Evolutionary conservation across 30 jellyfish, hydroid and myxozoan species (phyloP), one percentile per base, ranked within the genome.

Genomic region (Pseudorhiza aurosa): DNA sequence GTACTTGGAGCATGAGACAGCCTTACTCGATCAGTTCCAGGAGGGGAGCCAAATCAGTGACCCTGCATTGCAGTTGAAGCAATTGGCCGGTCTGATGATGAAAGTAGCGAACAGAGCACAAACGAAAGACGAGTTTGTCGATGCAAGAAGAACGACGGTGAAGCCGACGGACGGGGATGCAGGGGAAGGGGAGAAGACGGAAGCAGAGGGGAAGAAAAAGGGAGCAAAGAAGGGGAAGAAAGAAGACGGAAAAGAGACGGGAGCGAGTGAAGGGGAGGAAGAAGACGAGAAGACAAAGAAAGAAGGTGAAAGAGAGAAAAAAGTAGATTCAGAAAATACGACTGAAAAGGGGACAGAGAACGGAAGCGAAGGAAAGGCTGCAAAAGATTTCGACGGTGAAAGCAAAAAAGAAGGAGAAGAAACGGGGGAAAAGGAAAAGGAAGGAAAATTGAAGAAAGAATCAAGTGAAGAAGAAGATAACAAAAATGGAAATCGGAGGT

Each of bases 1-100:
- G 12, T 85, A 85, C 32, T 29, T 85, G 86, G 96, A 85, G 33
- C 96, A 85, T 37, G 96, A 85, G 60, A 73, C 96, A 15, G 86
- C 89, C 2, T 56, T 69, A 18, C 82, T 85, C 4, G 82, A 85
- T 46, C 96, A 85, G 46, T 69, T 85, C 86, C 96, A 85, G 26
- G 96, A 85, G 67, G 96, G 96, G 25, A 85, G 90, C 55, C 90
- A 85, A 37, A 74, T 72, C 8, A 58, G 72, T 35, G 91, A 80
- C 51, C 91, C 91, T 0, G 91, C 91, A 30, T 1, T 30, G 81
- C 91, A 80, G 68, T 27, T 80, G 51, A 80, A 80, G 44, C 83
- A 80, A 29, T 22, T 80, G 84, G 77, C 91, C 0, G 39, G 60
- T 26, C 26, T 80, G 77, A 80, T 80, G 91, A 43, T 80, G 84